Base-by-base conservation (phyloP, 2,797 vertebrate species). In the Lithobates sylvaticus region DNA sequence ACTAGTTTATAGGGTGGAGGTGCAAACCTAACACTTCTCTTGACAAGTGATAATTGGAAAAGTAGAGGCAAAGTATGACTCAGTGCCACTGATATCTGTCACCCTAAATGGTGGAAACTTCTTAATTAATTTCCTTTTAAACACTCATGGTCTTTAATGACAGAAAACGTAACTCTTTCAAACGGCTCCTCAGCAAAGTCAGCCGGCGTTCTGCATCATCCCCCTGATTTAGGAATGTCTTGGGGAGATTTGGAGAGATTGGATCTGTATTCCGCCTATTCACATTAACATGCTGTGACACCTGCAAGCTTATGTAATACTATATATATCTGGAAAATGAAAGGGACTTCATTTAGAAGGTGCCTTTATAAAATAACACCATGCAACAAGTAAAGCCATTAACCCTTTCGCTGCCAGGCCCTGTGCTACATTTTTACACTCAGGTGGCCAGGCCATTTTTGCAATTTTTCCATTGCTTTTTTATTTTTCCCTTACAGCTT, bases 81-180 rank as follows among this genome's bases (percentile, higher is more conserved):
- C 80, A 73, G n/a, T 32, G 29, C 50, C 36, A 44, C n/a, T 39
- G 16, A 64, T 73, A n/a, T 72, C 58, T 82, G 70, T 65, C 80
- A 73, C 80, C 70, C 64, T n/a, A 26, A 44, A 39, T 42, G 65
- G n/a, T 73, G 80, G 18, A 58, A 73, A 73, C 70, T 54, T 47
- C 78, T 71, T 36, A 74, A 82, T 74, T 73, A 18, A 82, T 74
- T 73, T 72, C 70, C 5, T 58, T 58, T 39, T 36, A 58, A 39
- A 81, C n/a, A 50, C 47, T 29, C 21, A 71, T 61, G 34, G 44
- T 8, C n/a, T 27, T 47, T 69, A 54, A 50, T 70, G 78, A 67
- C 42, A n/a, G 36, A 61, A 32, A 44, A 65, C 64, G 54, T 23
- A 18, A 42, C n/a, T 18, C 44, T 76, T 54, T 54, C 27, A 76